These are phyloP conservation scores for Adelosebastes latens DNA, from an alignment of 2,797 vertebrate genomes.

Conservation along the genomic window DNA sequence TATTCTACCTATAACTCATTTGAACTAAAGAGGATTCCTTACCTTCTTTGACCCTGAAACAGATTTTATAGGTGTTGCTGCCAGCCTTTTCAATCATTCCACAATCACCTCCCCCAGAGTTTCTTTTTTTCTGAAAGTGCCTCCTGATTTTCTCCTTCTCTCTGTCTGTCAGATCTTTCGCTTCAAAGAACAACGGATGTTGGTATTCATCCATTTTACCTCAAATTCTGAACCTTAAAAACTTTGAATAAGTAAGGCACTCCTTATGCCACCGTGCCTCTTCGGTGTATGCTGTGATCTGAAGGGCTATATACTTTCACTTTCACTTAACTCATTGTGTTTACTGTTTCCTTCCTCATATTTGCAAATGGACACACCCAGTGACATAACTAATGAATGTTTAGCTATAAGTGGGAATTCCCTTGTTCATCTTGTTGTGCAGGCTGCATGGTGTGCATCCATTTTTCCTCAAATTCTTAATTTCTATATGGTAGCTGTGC, in stretches of 20 bases:
- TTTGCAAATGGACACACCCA: background rate
- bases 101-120: slow-evolving; percentile 69
- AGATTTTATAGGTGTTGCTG: slow-evolving; percentile 42
- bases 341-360: too few species aligned
- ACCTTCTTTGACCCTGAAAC: slow-evolving; percentile 59
- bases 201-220: slow-evolving; percentile 51
- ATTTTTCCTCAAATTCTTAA: background rate
- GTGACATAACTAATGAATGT: rapidly evolving
- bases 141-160: slow-evolving; percentile 41
- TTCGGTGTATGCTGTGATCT: rapidly evolving
- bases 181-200: slow-evolving; percentile 62
- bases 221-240: background rate
- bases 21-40: background rate
- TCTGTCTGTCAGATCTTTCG: slow-evolving; percentile 20
- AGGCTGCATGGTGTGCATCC: background rate
- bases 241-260: rapidly evolving
- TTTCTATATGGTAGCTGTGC: background rate
- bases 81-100: slow-evolving; percentile 23
- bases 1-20: background rate
- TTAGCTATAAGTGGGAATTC: background rate
- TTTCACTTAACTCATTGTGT: background rate
- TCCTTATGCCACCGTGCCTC: background rate
- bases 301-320: background rate
- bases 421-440: background rate
- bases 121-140: slow-evolving; percentile 57